A percentile compares a stretch with the other conserved stretches of the same genome.
These are phyloP conservation scores for Papilio polytes DNA, from an alignment of 1,140 invertebrate species.

Conservation along the genomic window DNA sequence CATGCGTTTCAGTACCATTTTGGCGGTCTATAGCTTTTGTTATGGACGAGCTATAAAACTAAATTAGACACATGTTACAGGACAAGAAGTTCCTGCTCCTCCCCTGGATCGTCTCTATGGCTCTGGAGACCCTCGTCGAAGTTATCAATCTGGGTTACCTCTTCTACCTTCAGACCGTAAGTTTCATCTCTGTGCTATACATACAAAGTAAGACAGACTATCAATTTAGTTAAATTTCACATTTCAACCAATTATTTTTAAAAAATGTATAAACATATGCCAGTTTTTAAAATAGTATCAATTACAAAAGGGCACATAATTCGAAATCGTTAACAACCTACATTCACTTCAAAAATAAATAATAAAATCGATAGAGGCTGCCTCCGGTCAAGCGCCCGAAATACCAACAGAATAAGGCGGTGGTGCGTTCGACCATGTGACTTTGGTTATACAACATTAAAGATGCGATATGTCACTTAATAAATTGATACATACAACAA, in stretches of 20 bases:
- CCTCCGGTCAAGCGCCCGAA: background rate
- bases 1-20: background rate
- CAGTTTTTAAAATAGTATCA: background rate
- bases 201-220: background rate
- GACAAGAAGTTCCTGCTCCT: constrained; percentile 71
- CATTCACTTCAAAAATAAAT: background rate
- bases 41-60: background rate
- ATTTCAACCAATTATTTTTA: background rate
- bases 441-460: background rate
- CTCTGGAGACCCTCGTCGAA: constrained; percentile 68
- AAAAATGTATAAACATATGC: background rate
- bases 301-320: background rate
- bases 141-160: constrained; percentile 70
- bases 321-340: background rate
- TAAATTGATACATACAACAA: too few species aligned
- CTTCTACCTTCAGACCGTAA: constrained; percentile 76
- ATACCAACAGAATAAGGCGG: background rate
- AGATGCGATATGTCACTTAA: background rate
- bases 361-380: background rate
- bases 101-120: constrained; percentile 73
- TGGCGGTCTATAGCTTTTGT: background rate
- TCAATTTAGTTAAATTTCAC: background rate
- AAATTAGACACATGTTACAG: constrained; percentile 59
- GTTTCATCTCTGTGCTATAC: constrained; percentile 37
- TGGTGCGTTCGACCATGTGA: background rate